These are phyloP conservation scores for Neomonachus schauinslandi DNA, from an alignment of 2,113 vertebrate genomes.

Conservation along the genomic window DNA sequence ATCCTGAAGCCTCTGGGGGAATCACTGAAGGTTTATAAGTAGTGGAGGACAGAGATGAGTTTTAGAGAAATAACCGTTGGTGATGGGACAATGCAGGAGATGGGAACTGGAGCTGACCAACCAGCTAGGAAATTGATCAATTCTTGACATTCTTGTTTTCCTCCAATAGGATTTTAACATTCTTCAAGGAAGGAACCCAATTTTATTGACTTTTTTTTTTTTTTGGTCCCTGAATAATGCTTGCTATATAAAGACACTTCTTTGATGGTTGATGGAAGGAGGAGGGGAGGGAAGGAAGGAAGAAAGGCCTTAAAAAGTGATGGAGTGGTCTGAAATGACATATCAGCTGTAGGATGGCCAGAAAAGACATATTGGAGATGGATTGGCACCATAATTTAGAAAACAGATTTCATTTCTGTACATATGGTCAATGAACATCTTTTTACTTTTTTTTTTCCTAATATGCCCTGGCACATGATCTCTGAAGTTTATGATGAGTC, in stretches of 20 bases:
- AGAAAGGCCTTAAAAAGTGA: neutral
- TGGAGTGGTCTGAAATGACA: neutral
- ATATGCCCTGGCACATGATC: neutral
- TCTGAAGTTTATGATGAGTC: neutral
- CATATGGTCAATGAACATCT: neutral
- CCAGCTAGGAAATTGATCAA: neutral
- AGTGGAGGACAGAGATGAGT: neutral
- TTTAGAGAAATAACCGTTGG: neutral
- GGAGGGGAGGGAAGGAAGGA: neutral
- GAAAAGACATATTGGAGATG: neutral
- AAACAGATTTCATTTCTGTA: conserved; percentile 41
- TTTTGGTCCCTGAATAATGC: neutral
- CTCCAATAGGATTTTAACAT: neutral
- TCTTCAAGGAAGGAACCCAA: neutral
- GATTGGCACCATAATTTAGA: neutral
- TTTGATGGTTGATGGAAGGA: neutral
- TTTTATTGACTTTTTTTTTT: neutral
- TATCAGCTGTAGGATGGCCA: neutral
- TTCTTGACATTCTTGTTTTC: neutral
- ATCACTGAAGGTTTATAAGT: neutral
- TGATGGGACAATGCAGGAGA: neutral
- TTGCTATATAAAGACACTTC: neutral
- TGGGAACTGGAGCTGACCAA: neutral
- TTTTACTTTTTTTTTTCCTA: conserved; percentile 29
- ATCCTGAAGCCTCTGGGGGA: neutral